phyloP scores from a whole-genome alignment of 2,797 vertebrate species.

The Tragelaphus oryx region DNA sequence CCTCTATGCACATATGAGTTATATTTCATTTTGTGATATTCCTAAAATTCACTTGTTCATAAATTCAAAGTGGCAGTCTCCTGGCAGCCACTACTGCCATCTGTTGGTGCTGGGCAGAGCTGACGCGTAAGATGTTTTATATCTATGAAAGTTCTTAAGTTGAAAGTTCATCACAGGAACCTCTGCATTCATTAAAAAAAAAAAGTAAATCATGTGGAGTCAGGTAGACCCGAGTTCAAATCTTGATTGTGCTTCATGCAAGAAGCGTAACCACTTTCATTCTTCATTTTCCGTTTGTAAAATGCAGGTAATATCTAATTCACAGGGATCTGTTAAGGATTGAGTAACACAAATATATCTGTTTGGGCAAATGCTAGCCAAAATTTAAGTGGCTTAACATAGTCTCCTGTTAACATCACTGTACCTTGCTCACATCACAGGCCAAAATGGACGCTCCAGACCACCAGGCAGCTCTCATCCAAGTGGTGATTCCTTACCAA shows the following conservation, averaged over 20 bases:
- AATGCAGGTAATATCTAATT: no score
- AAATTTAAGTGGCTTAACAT: background rate
- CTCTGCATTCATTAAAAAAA: background rate
- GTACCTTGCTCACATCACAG: background rate
- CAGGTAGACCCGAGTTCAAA: background rate
- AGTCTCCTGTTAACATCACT: background rate
- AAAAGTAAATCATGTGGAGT: background rate
- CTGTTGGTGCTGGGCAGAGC: conserved; percentile 32
- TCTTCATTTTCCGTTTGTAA: background rate
- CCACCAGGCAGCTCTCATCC: background rate
- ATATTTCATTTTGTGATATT: background rate
- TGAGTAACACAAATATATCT: background rate
- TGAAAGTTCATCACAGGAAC: background rate
- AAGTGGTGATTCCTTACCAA: background rate
- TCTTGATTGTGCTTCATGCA: background rate
- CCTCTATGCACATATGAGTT: background rate
- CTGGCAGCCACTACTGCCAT: conserved; percentile 27
- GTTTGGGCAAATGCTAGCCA: background rate
- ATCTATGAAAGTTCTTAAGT: background rate
- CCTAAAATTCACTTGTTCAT: background rate
- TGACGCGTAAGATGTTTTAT: background rate
- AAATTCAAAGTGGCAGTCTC: background rate
- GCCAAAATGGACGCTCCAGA: background rate
- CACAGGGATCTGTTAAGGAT: background rate
- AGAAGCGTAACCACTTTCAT: background rate